phyloP scores from a whole-genome alignment of 2,888 invertebrate species.

The Cephus sareptanus region DNA sequence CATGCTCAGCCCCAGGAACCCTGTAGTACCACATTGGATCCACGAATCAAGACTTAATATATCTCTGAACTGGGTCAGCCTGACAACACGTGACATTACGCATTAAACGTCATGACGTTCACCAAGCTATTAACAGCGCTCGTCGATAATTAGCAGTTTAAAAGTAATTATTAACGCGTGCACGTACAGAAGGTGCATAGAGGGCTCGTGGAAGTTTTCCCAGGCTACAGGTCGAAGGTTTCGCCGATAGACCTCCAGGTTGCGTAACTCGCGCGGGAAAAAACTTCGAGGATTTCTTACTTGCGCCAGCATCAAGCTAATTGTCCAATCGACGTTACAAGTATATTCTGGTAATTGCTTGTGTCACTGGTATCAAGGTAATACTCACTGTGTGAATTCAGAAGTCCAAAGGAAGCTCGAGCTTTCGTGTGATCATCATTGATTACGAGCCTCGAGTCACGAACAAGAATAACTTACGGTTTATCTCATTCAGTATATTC shows the following conservation, averaged over 20 bases:
- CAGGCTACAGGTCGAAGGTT: constrained; percentile 23
- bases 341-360: not conserved
- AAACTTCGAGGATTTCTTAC: constrained; percentile 16
- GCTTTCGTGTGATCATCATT: not conserved
- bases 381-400: not conserved
- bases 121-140: constrained; percentile 53
- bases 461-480: not conserved
- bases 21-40: not conserved
- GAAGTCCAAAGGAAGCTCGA: not conserved
- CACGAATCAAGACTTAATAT: constrained; percentile 26
- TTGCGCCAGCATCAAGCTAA: constrained; percentile 12
- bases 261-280: constrained; percentile 21
- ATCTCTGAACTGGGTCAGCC: constrained; percentile 59
- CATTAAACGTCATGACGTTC: constrained; percentile 52
- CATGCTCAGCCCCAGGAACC: not conserved
- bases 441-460: not conserved
- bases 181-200: constrained; percentile 31
- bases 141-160: constrained; percentile 57
- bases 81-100: constrained; percentile 55
- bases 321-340: constrained; percentile 6
- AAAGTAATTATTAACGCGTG: constrained; percentile 52
- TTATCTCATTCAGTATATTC: not conserved
- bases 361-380: not conserved
- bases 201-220: constrained; percentile 34
- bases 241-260: constrained; percentile 9